Evolutionary conservation across 2,113 vertebrate species (phyloP).

Genomic region (Mesoclemmys tuberculata): DNA sequence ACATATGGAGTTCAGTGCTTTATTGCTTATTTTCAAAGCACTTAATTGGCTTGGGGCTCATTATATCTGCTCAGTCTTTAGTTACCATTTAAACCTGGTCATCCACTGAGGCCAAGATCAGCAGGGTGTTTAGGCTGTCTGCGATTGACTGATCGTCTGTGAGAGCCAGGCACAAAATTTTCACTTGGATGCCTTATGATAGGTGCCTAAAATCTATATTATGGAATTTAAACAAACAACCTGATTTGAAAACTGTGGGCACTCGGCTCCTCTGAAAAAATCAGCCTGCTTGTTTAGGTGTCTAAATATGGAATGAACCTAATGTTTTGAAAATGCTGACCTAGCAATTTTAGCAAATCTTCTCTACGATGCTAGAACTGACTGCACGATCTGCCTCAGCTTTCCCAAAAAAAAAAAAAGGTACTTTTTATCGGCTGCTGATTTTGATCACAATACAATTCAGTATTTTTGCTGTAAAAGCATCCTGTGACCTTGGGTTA

Average conservation of each 20-base stretch:
- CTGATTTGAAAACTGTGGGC: not conserved
- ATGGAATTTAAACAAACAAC: not conserved
- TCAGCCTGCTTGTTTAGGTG: not conserved
- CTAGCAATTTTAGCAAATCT: not conserved
- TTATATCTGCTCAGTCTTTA: not conserved
- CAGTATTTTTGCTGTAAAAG: not conserved
- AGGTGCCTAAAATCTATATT: not conserved
- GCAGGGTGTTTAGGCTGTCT: not conserved
- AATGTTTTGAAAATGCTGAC: not conserved
- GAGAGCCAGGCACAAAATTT: not conserved
- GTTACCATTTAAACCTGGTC: not conserved
- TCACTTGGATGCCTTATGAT: not conserved
- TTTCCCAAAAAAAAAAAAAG: not conserved
- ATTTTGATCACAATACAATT: not conserved
- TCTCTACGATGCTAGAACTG: not conserved
- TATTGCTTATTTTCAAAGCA: not conserved
- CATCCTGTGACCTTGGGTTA: not conserved
- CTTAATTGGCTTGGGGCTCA: not conserved
- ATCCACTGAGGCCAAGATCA: not conserved
- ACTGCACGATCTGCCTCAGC: not conserved
- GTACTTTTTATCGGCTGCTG: not conserved
- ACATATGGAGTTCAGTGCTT: not conserved
- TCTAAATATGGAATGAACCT: not conserved
- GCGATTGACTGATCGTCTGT: not conserved
- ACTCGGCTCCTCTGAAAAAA: not conserved